Conservation (phyloP, 2,113 vertebrate genomes). For the Menura novaehollandiae region DNA sequence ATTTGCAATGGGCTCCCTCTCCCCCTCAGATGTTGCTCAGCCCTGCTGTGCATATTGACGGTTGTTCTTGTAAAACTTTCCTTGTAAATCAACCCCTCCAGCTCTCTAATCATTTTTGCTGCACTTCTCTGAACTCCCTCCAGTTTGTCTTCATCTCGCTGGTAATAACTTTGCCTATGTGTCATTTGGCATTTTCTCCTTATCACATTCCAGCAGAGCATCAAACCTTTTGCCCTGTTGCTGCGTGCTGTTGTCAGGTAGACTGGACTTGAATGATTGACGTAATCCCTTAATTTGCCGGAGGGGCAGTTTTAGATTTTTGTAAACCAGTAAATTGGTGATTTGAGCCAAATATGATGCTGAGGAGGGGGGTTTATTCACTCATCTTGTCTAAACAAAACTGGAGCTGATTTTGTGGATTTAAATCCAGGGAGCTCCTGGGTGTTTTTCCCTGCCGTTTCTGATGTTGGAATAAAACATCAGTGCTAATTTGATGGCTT, state of each 20-base stretch:
- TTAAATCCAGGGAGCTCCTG: slow-evolving; percentile 38
- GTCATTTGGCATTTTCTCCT: slow-evolving; percentile 57
- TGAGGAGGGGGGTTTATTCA: neutral
- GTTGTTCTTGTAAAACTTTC: slow-evolving; percentile 49
- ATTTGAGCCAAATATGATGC: slow-evolving; percentile 53
- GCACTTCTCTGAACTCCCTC: slow-evolving; percentile 61
- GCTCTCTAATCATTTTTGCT: slow-evolving; percentile 65
- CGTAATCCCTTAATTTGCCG: slow-evolving; percentile 58
- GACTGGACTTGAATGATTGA: slow-evolving; percentile 56
- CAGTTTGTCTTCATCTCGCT: slow-evolving; percentile 54
- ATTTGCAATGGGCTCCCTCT: neutral
- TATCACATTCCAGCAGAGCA: slow-evolving; percentile 65
- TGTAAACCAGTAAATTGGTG: slow-evolving; percentile 31
- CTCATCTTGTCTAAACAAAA: slow-evolving; percentile 46
- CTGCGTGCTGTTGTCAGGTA: slow-evolving; percentile 46
- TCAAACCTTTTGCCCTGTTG: slow-evolving; percentile 62
- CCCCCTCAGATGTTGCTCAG: slow-evolving; percentile 18
- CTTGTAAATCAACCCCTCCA: slow-evolving; percentile 61
- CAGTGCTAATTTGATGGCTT: slow-evolving; percentile 13
- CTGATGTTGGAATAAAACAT: slow-evolving; percentile 16
- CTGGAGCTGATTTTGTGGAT: slow-evolving; percentile 2
- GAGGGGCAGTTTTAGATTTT: slow-evolving; percentile 58
- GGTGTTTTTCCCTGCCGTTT: neutral
- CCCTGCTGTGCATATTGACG: slow-evolving; percentile 50
- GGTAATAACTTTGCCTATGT: slow-evolving; percentile 58